These are phyloP conservation scores for Lethenteron camtschaticum DNA, from an alignment of 2,113 vertebrate genomes.

Conservation along the genomic window DNA sequence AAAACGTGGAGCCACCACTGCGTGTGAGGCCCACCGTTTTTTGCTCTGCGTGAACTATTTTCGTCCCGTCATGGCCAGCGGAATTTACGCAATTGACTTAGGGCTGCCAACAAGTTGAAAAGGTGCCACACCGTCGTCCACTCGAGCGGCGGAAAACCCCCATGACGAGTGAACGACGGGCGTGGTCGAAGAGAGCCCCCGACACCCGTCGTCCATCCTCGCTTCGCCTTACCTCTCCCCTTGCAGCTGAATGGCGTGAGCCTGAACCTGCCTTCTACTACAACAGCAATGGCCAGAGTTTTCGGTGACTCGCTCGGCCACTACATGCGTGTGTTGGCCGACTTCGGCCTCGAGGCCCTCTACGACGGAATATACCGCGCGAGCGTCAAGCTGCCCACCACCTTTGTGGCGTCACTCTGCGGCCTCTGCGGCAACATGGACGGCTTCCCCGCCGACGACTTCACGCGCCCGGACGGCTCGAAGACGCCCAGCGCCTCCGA, in stretches of 20 bases:
- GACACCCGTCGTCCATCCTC: too few species aligned
- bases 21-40: too few species aligned
- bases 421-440: constrained; percentile 2
- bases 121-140: too few species aligned
- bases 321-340: background rate
- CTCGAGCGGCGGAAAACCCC: too few species aligned
- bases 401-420: background rate
- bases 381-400: background rate
- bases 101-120: too few species aligned
- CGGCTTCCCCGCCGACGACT: background rate
- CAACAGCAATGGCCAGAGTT: background rate
- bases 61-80: too few species aligned
- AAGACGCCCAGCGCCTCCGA: background rate
- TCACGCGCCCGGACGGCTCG: background rate
- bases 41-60: too few species aligned
- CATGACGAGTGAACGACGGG: too few species aligned
- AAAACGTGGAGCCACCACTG: too few species aligned
- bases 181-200: too few species aligned
- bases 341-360: constrained; percentile 1
- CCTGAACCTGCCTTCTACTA: constrained; percentile 2
- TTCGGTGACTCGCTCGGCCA: background rate
- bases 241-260: background rate
- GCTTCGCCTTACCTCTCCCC: background rate
- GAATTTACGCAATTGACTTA: too few species aligned
- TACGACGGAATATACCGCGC: background rate